These are phyloP conservation scores for Neodiprion lecontei DNA, from an alignment of 1,140 invertebrate species.

Conservation along the genomic window DNA sequence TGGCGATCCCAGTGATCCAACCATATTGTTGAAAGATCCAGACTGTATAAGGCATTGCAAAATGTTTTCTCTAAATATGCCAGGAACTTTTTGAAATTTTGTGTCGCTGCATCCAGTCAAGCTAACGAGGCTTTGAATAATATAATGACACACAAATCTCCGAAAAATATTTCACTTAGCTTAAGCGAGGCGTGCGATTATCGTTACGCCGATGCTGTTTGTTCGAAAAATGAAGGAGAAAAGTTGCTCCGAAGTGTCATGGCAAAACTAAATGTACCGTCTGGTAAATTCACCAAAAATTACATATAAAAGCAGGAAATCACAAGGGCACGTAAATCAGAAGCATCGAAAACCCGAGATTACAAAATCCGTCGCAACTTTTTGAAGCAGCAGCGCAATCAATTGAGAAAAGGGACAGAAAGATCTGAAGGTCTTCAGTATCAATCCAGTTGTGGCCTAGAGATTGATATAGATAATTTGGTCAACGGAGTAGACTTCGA, in stretches of 20 bases:
- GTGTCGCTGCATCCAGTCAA: conserved; percentile 19
- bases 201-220: too few species aligned
- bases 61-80: conserved; percentile 27
- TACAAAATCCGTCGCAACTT: too few species aligned
- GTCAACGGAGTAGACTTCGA: not conserved
- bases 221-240: too few species aligned
- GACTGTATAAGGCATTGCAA: conserved; percentile 12
- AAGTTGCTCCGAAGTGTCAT: too few species aligned
- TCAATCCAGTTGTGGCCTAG: conserved; percentile 14
- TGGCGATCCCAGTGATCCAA: conserved; percentile 17
- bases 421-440: conserved; percentile 25
- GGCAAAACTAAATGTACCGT: too few species aligned
- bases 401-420: conserved; percentile 22
- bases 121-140: conserved; percentile 26
- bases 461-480: not conserved
- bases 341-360: too few species aligned
- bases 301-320: too few species aligned
- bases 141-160: conserved; percentile 29
- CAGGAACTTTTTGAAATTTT: conserved; percentile 18
- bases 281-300: too few species aligned
- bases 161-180: conserved; percentile 4
- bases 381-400: too few species aligned
- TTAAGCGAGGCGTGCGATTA: too few species aligned
- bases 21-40: conserved; percentile 17
- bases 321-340: too few species aligned